phyloP scores from a whole-genome alignment of 1,140 invertebrate genomes.

The Piezodorus guildinii region DNA sequence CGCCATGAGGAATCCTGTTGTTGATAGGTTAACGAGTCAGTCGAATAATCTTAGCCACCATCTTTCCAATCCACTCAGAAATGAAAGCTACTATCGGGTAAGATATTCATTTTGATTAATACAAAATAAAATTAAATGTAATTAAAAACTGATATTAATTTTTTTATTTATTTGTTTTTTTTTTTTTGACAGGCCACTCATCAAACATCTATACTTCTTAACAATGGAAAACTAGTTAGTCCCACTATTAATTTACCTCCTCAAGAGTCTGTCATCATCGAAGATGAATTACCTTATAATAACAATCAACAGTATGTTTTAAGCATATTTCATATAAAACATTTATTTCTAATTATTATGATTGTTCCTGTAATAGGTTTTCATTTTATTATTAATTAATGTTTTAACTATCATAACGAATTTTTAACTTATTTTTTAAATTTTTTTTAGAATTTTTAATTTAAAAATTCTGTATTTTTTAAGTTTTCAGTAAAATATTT shows the following conservation, averaged over 20 bases:
- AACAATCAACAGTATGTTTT: background rate
- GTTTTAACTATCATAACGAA: too few species aligned
- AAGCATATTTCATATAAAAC: too few species aligned
- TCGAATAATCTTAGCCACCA: conserved; percentile 37
- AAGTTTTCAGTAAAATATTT: too few species aligned
- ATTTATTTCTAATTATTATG: too few species aligned
- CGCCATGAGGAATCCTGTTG: conserved; percentile 56
- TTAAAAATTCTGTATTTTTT: too few species aligned
- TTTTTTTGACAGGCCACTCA: conserved; percentile 40
- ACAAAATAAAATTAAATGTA: too few species aligned
- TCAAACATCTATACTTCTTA: conserved; percentile 40
- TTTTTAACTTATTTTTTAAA: too few species aligned
- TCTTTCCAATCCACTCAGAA: conserved; percentile 41
- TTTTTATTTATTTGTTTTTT: background rate
- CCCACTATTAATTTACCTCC: conserved; percentile 41
- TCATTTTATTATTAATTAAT: too few species aligned
- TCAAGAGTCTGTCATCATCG: conserved; percentile 52
- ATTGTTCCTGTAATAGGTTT: too few species aligned
- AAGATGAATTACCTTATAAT: conserved; percentile 44
- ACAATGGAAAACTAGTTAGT: conserved; percentile 33
- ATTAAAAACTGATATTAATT: too few species aligned
- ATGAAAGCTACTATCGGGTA: conserved; percentile 71
- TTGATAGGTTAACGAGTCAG: conserved; percentile 68
- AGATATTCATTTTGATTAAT: conserved; percentile 16
- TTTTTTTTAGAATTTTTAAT: too few species aligned